These are phyloP conservation scores for Priocnemis perturbator DNA, from an alignment of 2,888 invertebrate species.

Conservation along the genomic window DNA sequence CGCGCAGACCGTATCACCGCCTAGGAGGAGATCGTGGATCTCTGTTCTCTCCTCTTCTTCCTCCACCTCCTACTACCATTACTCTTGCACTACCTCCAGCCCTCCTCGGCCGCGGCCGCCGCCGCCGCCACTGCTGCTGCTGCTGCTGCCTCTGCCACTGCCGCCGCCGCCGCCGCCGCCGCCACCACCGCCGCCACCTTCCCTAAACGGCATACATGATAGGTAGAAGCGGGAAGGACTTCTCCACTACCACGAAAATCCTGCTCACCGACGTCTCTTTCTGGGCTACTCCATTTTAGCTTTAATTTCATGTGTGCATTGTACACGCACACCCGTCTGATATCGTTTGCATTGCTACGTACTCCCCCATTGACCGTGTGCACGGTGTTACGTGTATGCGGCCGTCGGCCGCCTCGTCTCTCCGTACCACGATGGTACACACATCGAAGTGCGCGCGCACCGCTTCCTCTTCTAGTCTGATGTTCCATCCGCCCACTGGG, in stretches of 20 bases:
- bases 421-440: conserved; percentile 28
- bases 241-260: conserved; percentile 10
- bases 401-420: conserved; percentile 23
- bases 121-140: conserved; percentile 11
- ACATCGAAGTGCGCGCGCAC: conserved; percentile 55
- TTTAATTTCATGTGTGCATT: too few species aligned
- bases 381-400: conserved; percentile 2
- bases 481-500: conserved; percentile 53
- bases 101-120: conserved; percentile 16
- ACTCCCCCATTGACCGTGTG: conserved; percentile 23
- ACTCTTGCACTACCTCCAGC: conserved; percentile 10
- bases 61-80: conserved; percentile 9
- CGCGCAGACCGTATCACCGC: conserved; percentile 30
- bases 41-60: conserved; percentile 50
- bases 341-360: conserved; percentile 16
- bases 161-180: conserved; percentile 23
- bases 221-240: not conserved
- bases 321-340: conserved; percentile 24
- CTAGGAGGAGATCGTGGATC: conserved; percentile 55
- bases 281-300: conserved; percentile 20
- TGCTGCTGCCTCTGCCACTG: conserved; percentile 23
- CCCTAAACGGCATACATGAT: too few species aligned
- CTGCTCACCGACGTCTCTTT: conserved; percentile 30
- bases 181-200: not conserved
- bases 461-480: conserved; percentile 41